A percentile compares a stretch with the other conserved stretches of the same genome.
These are phyloP conservation scores for Pterostichus madidus DNA, from an alignment of 2,888 invertebrate genomes.

Conservation along the genomic window DNA sequence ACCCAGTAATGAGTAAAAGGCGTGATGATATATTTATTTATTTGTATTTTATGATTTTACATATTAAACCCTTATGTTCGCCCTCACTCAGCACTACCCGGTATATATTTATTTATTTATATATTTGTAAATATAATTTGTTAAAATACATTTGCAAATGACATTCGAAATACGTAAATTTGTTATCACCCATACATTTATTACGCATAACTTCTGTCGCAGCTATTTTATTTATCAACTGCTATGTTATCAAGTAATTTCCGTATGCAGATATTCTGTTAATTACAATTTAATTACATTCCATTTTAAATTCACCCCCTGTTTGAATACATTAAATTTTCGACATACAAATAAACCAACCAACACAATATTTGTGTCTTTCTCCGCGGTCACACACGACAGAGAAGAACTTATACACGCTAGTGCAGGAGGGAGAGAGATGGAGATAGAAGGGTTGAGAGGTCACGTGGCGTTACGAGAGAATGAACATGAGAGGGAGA, in stretches of 20 bases:
- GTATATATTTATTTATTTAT: too few relatives aligned
- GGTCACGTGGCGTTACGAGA: slow-evolving; percentile 1
- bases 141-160: too few relatives aligned
- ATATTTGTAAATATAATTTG: too few relatives aligned
- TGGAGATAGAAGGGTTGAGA: background rate
- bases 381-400: background rate
- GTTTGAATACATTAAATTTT: slow-evolving; percentile 51
- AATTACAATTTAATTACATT: slow-evolving; percentile 48
- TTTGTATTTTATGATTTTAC: too few relatives aligned
- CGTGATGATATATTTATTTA: too few relatives aligned
- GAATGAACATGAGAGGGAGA: background rate
- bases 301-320: slow-evolving; percentile 42
- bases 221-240: slow-evolving; percentile 12
- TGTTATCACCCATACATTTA: too few relatives aligned
- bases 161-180: too few relatives aligned
- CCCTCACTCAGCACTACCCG: too few relatives aligned
- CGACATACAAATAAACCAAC: slow-evolving; percentile 21
- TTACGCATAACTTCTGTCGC: too few relatives aligned
- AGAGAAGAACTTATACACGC: background rate
- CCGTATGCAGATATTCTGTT: slow-evolving; percentile 7
- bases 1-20: too few relatives aligned
- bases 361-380: background rate
- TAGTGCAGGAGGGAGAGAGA: background rate
- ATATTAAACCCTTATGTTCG: too few relatives aligned
- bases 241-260: slow-evolving; percentile 29